Percentiles rank a stretch among this genome's conserved stretches.
phyloP scores from a whole-genome alignment of 2,888 invertebrate genomes.

The Trachelus stipa region DNA sequence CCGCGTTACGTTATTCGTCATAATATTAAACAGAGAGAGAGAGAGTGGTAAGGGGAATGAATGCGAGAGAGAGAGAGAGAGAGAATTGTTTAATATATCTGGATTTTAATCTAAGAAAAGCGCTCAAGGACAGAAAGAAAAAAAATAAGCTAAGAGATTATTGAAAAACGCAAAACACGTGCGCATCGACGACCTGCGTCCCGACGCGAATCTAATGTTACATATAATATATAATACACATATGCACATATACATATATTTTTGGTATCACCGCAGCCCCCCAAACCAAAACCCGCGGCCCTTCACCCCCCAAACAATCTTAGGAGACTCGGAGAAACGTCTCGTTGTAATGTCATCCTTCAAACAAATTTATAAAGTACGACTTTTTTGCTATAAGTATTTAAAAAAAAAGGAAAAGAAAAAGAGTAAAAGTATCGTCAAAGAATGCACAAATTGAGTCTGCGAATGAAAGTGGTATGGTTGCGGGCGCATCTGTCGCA shows the following conservation, averaged over 20 bases:
- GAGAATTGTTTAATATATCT: background rate
- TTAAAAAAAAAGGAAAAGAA: background rate
- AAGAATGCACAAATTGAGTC: background rate
- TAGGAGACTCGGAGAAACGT: background rate
- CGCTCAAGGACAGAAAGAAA: slow-evolving; percentile 1
- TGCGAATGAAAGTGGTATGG: background rate
- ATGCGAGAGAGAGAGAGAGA: background rate
- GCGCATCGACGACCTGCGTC: background rate
- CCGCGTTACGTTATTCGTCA: background rate
- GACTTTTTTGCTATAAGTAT: background rate
- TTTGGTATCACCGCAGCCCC: background rate
- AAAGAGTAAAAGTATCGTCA: too few relatives aligned
- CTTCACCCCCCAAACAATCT: background rate
- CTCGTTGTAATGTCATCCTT: background rate
- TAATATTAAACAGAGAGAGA: background rate
- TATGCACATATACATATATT: background rate
- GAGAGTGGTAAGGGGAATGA: background rate
- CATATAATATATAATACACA: background rate
- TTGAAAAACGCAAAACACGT: background rate
- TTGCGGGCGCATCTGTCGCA: background rate
- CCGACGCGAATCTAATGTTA: background rate
- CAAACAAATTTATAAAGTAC: background rate
- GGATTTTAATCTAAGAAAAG: background rate
- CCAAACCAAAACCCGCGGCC: too few relatives aligned
- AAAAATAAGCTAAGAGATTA: background rate